phyloP scores from a whole-genome alignment of 2,888 invertebrate genomes.

The Pandemis corylana region DNA sequence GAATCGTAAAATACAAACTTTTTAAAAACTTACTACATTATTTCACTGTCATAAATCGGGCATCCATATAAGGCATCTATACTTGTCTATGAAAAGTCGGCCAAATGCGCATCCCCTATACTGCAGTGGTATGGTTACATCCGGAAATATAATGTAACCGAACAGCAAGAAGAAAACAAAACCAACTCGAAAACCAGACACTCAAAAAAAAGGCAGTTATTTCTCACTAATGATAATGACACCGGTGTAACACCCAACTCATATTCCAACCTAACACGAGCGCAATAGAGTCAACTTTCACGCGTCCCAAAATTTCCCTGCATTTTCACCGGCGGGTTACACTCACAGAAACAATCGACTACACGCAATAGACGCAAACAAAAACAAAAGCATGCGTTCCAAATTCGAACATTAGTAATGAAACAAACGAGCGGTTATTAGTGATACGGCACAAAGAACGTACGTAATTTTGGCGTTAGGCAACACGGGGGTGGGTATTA shows the following conservation, averaged over 20 bases:
- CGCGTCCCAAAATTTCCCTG: neutral
- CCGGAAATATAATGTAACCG: neutral
- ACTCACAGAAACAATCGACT: slow-evolving; percentile 22
- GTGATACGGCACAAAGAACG: slow-evolving; percentile 45
- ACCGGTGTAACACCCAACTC: slow-evolving; percentile 5
- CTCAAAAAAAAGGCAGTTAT: slow-evolving; percentile 7
- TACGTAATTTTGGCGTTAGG: slow-evolving; percentile 64
- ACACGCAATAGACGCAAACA: slow-evolving; percentile 14
- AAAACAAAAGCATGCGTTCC: slow-evolving; percentile 43
- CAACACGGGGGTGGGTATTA: slow-evolving; percentile 44
- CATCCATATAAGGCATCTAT: neutral
- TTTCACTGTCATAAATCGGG: no score
- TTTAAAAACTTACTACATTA: no score
- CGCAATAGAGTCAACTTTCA: slow-evolving; percentile 19
- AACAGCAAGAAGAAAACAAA: neutral
- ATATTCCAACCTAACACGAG: slow-evolving; percentile 7
- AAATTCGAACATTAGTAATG: slow-evolving; percentile 29
- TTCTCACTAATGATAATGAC: neutral
- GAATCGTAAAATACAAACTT: no score
- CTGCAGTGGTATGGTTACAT: slow-evolving; percentile 7
- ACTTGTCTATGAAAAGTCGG: neutral
- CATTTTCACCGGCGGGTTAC: slow-evolving; percentile 14
- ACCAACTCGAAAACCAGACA: neutral
- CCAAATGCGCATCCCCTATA: slow-evolving; percentile 21
- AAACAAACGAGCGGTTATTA: slow-evolving; percentile 3